These are phyloP conservation scores for Channallabes apus DNA, from an alignment of 2,797 vertebrate species.

Conservation along the genomic window DNA sequence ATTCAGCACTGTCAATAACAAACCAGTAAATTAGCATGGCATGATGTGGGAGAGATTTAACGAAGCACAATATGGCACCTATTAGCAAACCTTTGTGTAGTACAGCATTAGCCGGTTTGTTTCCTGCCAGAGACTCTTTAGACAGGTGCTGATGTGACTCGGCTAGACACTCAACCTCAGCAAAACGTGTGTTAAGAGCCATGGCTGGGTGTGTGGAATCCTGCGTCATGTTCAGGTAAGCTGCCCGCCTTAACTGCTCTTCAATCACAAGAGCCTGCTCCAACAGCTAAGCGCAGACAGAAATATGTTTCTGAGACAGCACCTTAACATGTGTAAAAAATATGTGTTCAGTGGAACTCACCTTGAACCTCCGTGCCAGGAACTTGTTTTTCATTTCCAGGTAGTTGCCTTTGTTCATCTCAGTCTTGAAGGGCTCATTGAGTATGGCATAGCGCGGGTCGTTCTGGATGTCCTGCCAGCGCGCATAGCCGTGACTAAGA, in stretches of 20 bases:
- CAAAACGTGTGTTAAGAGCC: slow-evolving; percentile 93
- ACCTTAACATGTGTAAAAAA: too few species aligned
- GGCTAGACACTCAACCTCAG: slow-evolving; percentile 96
- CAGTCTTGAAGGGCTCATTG: slow-evolving; percentile 97
- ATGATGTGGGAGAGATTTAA: neutral
- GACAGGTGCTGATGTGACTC: slow-evolving; percentile 98
- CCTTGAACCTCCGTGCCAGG: slow-evolving; percentile 95
- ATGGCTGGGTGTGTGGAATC: slow-evolving; percentile 93
- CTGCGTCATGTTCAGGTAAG: slow-evolving; percentile 97
- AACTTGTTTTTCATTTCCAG: slow-evolving; percentile 99
- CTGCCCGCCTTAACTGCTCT: slow-evolving; percentile 92
- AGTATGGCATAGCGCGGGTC: slow-evolving; percentile 91
- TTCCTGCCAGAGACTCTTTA: slow-evolving; percentile 96
- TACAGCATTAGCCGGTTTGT: slow-evolving; percentile 95
- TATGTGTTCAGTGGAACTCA: neutral
- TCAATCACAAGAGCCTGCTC: slow-evolving; percentile 98
- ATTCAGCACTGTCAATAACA: slow-evolving; percentile 85
- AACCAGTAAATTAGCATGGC: neutral
- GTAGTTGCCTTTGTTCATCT: slow-evolving; percentile 97
- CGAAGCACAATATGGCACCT: neutral
- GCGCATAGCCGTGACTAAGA: slow-evolving; percentile 91
- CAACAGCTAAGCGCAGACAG: slow-evolving; percentile 75
- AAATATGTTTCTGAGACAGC: neutral
- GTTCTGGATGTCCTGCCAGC: slow-evolving; percentile 99
- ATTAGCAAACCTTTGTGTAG: slow-evolving; percentile 90